Evolutionary conservation across 64 coral and sea anemone species (phyloP).

Genomic region (Pachyseris speciosa): DNA sequence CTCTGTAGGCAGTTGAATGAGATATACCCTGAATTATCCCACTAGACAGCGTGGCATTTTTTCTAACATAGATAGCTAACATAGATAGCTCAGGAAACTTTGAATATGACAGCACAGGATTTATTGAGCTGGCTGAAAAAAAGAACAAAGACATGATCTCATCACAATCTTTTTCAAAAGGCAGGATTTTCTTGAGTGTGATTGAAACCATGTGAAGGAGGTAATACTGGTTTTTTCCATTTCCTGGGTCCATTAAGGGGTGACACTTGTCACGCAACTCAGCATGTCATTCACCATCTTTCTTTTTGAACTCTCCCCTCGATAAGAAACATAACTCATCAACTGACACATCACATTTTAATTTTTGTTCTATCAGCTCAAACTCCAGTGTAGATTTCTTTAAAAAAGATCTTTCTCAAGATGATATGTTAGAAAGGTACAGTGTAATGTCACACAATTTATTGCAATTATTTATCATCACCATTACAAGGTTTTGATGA

Average conservation of each 20-base stretch:
- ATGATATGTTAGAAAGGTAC: slow-evolving; percentile 9
- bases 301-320: background rate
- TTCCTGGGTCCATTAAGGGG: background rate
- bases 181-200: background rate
- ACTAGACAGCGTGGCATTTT: background rate
- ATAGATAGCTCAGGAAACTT: background rate
- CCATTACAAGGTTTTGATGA: background rate
- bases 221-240: background rate
- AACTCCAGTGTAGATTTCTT: background rate
- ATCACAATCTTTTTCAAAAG: background rate
- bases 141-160: background rate
- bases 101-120: background rate
- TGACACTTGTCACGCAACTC: too few relatives aligned
- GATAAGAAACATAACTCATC: background rate
- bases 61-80: background rate
- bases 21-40: background rate
- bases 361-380: background rate
- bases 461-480: slow-evolving; percentile 23
- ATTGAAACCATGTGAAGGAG: background rate
- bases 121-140: background rate
- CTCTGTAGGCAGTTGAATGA: slow-evolving; percentile 1
- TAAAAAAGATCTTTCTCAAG: background rate
- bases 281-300: background rate
- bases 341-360: background rate
- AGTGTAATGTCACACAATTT: background rate